A percentile compares a stretch with the other conserved stretches of the same genome.
Conservation (phyloP, 37 sponge, comb jelly and placozoan genomes). For the Bolinopsis microptera region DNA sequence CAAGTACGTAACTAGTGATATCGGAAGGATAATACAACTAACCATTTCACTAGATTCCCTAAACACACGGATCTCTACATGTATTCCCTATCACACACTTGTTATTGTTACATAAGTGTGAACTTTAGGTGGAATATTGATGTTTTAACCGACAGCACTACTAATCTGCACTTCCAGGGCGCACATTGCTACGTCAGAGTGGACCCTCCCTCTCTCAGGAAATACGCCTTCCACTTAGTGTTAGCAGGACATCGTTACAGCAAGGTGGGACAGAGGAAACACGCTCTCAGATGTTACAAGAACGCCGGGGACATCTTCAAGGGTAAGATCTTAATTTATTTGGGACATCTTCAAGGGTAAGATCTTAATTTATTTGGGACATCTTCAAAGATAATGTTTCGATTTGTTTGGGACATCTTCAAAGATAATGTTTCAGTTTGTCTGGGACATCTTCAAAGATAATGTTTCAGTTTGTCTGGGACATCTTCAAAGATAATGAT, state of each 20-base stretch:
- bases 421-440: background rate
- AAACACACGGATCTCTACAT: no score
- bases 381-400: slow-evolving; percentile 1
- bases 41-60: no score
- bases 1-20: no score
- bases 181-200: slow-evolving; percentile 79
- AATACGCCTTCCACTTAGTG: slow-evolving; percentile 88
- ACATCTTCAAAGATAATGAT: no score
- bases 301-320: slow-evolving; percentile 64
- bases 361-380: background rate
- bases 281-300: slow-evolving; percentile 56
- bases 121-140: no score
- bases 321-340: background rate
- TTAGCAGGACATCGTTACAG: slow-evolving; percentile 86
- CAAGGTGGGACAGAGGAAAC: slow-evolving; percentile 71
- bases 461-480: no score
- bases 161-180: no score
- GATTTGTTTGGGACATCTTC: slow-evolving; percentile 36
- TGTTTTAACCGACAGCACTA: no score
- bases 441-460: no score
- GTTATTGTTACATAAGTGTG: no score
- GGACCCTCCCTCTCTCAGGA: slow-evolving; percentile 73
- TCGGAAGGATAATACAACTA: no score
- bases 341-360: slow-evolving; percentile 50
- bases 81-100: no score